Percentiles rank a stretch among this genome's conserved stretches.
phyloP scores from a whole-genome alignment of 1,140 invertebrate genomes.

The Meteorus sp. region DNA sequence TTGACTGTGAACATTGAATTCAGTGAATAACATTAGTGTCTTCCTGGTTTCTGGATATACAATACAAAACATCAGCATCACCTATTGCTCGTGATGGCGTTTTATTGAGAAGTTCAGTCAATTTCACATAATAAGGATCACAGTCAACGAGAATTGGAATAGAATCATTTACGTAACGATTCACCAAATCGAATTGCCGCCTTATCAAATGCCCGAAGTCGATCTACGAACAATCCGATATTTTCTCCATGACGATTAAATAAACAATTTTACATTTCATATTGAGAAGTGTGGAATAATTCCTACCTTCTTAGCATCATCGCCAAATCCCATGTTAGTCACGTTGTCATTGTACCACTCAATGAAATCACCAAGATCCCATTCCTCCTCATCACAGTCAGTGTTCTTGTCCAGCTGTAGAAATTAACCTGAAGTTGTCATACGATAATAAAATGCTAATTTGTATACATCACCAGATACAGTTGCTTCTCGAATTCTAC shows the following conservation, averaged over 20 bases:
- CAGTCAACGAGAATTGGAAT: neutral
- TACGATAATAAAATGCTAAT: too few relatives aligned
- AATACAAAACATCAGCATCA: constrained; percentile 11
- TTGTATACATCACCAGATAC: too few relatives aligned
- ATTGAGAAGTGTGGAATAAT: too few relatives aligned
- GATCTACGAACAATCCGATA: neutral
- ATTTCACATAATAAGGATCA: neutral
- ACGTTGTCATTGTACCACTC: neutral
- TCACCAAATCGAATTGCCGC: constrained; percentile 3
- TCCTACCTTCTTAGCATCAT: neutral
- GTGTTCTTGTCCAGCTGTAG: too few relatives aligned
- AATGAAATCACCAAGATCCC: neutral
- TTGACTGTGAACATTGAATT: constrained; percentile 33
- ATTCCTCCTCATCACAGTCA: too few relatives aligned
- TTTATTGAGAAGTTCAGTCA: constrained; percentile 12
- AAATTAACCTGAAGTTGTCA: too few relatives aligned
- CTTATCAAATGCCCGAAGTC: constrained; percentile 10
- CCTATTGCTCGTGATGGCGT: constrained; percentile 20
- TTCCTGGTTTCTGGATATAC: too few relatives aligned
- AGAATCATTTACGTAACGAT: constrained; percentile 9
- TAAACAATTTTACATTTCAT: too few relatives aligned
- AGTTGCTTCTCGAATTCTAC: constrained; percentile 17
- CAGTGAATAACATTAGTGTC: too few relatives aligned
- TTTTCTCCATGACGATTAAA: neutral
- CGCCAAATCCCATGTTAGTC: neutral